Evolutionary conservation across 2,888 invertebrate species (phyloP), one percentile per base, ranked within the genome.

Genomic region (Thumatha senex): DNA sequence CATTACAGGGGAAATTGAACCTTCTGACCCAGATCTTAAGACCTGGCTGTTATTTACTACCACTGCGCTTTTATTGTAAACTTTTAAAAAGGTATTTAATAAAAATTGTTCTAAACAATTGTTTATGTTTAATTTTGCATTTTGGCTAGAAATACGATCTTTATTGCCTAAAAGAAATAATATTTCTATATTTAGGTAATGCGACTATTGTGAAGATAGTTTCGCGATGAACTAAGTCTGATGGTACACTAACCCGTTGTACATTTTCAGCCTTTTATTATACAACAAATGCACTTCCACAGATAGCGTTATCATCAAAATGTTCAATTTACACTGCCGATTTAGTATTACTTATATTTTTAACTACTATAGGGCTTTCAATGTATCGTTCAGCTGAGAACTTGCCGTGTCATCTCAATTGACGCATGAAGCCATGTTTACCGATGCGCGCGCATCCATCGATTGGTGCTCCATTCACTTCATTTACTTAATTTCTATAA

Each of bases 381-480:
- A 69, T 78, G 78, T 51, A 71, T 35, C 2, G 0, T 2, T 38
- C 33, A n/a, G 15, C 15, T 5, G 12, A 3, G 34, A 47, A 34
- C 42, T 7, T 39, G 18, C 52, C 48, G 44, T 42, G 24, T 54
- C 36, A 43, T 60, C n/a, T 31, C 24, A 44, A 40, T 46, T 61
- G 53, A 48, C 54, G 54, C 56, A 71, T 70, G 81, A 86, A 86
- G 86, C 82, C 83, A 75, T 84, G 67, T 73, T 64, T 51, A 57
- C 52, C 38, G 52, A 50, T 89, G 89, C 89, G 89, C 89, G 89
- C 89, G 89, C 89, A 89, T 46, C 51, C 79, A 85, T 86, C 77
- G 87, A 88, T 88, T 83, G 64, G 63, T 54, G 54, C 63, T 70
- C 67, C 76, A 79, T 80, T 76, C 74, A 76, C 70, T 74, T 74